Percentiles rank a stretch among this genome's conserved stretches.
phyloP scores from a whole-genome alignment of 1,140 invertebrate species.

The Zelostemma sp. region DNA sequence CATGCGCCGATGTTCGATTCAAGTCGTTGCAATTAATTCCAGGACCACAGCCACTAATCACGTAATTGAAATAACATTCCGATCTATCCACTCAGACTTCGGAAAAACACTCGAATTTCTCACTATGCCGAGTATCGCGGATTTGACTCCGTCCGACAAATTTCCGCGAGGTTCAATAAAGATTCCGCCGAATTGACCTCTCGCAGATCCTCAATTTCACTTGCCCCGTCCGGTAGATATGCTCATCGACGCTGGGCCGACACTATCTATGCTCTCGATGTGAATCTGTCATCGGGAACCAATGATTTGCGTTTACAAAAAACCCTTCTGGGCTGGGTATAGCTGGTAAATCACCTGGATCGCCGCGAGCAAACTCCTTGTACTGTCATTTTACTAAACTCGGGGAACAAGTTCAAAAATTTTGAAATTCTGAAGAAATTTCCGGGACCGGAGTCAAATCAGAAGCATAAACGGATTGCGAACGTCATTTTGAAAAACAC shows the following conservation, averaged over 20 bases:
- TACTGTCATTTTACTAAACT: slow-evolving; percentile 3
- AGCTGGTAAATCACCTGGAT: neutral
- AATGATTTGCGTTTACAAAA: slow-evolving; percentile 16
- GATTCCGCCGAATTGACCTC: slow-evolving; percentile 22
- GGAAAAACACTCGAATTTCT: slow-evolving; percentile 20
- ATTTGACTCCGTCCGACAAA: slow-evolving; percentile 13
- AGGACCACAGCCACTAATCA: slow-evolving; percentile 19
- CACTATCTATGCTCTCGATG: slow-evolving; percentile 5
- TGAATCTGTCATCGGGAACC: slow-evolving; percentile 2
- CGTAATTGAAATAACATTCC: slow-evolving; percentile 10
- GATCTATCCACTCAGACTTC: slow-evolving; percentile 20
- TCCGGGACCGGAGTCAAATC: too few relatives aligned
- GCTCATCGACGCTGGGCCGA: neutral
- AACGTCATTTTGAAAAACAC: slow-evolving; percentile 16
- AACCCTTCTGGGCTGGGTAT: slow-evolving; percentile 25
- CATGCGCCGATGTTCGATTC: slow-evolving; percentile 6
- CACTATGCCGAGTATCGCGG: slow-evolving; percentile 16
- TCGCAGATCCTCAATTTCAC: slow-evolving; percentile 37
- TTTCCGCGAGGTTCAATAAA: slow-evolving; percentile 17
- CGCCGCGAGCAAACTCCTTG: neutral
- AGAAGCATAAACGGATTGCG: slow-evolving; percentile 1
- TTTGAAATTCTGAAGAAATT: slow-evolving; percentile 24
- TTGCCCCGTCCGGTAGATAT: slow-evolving; percentile 30
- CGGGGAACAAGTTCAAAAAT: slow-evolving; percentile 8
- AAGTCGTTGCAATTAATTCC: slow-evolving; percentile 13